Conservation (phyloP, 2,797 vertebrate genomes). For the Botia almorhae region DNA sequence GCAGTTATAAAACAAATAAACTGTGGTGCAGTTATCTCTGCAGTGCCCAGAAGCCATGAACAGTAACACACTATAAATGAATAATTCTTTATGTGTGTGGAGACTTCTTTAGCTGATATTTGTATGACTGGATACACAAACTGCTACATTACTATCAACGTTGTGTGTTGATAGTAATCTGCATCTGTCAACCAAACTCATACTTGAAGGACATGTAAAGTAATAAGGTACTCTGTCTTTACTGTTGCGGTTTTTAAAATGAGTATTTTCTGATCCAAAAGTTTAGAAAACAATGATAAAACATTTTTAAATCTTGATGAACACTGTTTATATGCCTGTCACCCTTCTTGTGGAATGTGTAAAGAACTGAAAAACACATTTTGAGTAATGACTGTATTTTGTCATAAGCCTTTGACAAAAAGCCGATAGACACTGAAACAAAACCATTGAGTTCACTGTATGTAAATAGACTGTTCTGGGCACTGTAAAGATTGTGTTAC, state of each 20-base stretch:
- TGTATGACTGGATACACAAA: background rate
- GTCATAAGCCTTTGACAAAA: background rate
- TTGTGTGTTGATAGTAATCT: background rate
- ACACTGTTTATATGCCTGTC: slow-evolving; percentile 5
- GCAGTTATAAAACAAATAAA: background rate
- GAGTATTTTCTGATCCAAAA: background rate
- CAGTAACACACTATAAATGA: background rate
- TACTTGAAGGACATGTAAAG: background rate
- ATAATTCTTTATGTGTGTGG: background rate
- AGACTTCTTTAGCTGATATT: background rate
- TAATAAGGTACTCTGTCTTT: background rate
- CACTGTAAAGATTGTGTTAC: slow-evolving; percentile 15
- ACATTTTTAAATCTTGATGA: background rate
- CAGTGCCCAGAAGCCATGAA: background rate
- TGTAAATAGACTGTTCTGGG: background rate
- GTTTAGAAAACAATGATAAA: background rate
- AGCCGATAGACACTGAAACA: background rate
- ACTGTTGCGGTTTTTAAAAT: background rate
- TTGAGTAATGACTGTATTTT: background rate
- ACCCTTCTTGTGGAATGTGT: slow-evolving; percentile 6
- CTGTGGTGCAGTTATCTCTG: background rate
- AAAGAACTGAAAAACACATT: slow-evolving; percentile 1
- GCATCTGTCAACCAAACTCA: background rate
- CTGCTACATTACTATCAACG: background rate
- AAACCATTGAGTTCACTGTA: slow-evolving; percentile 5